Conservation (phyloP, 2,113 vertebrate genomes). For the Eudyptes chrysolophus region DNA sequence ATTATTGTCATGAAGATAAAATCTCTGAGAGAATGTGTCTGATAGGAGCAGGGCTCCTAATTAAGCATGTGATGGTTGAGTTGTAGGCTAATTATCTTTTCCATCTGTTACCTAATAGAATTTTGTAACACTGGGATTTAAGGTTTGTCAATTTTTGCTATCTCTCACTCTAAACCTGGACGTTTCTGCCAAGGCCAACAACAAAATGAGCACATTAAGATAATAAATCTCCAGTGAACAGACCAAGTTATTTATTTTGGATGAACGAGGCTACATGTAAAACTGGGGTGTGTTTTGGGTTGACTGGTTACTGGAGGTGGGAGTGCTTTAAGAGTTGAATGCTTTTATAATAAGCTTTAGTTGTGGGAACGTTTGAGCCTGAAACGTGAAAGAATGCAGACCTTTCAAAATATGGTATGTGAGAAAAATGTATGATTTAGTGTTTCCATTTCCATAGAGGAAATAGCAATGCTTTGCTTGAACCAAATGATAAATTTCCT, state of each 20-base stretch:
- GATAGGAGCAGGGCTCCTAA: neutral
- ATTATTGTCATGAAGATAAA: neutral
- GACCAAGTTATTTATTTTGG: conserved; percentile 33
- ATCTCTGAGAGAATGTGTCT: neutral
- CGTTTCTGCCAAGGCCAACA: conserved; percentile 32
- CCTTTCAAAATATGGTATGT: conserved; percentile 38
- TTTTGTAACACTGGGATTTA: neutral
- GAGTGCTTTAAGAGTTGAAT: neutral
- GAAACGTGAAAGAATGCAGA: conserved; percentile 53
- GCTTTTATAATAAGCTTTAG: neutral
- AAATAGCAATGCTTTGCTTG: conserved; percentile 41
- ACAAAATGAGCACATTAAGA: neutral
- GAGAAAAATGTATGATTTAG: conserved; percentile 58
- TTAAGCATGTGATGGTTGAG: conserved; percentile 17
- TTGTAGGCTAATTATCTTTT: conserved; percentile 30
- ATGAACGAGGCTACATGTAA: neutral
- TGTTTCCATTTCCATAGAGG: conserved; percentile 50
- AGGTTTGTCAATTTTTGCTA: neutral
- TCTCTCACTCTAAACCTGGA: neutral
- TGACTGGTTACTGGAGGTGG: neutral
- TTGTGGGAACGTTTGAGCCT: conserved; percentile 48
- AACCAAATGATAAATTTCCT: conserved; percentile 42
- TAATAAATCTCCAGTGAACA: conserved; percentile 36
- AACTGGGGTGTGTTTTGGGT: neutral
- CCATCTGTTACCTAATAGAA: conserved; percentile 16